Evolutionary conservation across 1,140 invertebrate species (phyloP).

Genomic region (Anastrepha ludens): DNA sequence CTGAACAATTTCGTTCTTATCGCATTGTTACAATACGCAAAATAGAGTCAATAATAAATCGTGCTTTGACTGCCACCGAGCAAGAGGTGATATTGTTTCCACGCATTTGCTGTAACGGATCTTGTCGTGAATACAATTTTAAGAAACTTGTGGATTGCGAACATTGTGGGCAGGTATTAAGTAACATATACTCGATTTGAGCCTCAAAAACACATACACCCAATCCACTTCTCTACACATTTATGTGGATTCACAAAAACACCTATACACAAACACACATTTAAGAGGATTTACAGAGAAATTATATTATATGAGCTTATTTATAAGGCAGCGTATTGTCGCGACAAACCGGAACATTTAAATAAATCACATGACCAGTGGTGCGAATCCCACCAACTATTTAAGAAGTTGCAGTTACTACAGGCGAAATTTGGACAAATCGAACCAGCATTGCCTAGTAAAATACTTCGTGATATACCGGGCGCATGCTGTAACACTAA

Average conservation of each 20-base stretch:
- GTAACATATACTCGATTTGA: no score
- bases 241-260: no score
- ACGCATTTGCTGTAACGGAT: slow-evolving; percentile 76
- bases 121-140: slow-evolving; percentile 76
- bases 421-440: slow-evolving; percentile 76
- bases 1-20: slow-evolving; percentile 78
- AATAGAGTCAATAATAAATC: slow-evolving; percentile 77
- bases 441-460: slow-evolving; percentile 77
- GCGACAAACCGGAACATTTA: slow-evolving; percentile 74
- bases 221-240: no score
- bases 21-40: slow-evolving; percentile 79
- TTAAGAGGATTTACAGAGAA: neutral
- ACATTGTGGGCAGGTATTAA: slow-evolving; percentile 77
- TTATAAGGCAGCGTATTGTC: slow-evolving; percentile 75
- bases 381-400: slow-evolving; percentile 76
- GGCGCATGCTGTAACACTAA: slow-evolving; percentile 62
- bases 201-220: no score
- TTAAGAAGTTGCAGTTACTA: slow-evolving; percentile 75
- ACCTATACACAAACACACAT: no score
- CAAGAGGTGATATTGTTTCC: slow-evolving; percentile 82
- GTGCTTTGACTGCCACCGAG: slow-evolving; percentile 79
- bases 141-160: slow-evolving; percentile 76
- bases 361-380: slow-evolving; percentile 74
- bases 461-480: slow-evolving; percentile 69
- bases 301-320: neutral